Percentiles rank a stretch among this genome's conserved stretches.
Evolutionary conservation across 2,113 vertebrate species (phyloP).

Genomic region (Malurus melanocephalus): DNA sequence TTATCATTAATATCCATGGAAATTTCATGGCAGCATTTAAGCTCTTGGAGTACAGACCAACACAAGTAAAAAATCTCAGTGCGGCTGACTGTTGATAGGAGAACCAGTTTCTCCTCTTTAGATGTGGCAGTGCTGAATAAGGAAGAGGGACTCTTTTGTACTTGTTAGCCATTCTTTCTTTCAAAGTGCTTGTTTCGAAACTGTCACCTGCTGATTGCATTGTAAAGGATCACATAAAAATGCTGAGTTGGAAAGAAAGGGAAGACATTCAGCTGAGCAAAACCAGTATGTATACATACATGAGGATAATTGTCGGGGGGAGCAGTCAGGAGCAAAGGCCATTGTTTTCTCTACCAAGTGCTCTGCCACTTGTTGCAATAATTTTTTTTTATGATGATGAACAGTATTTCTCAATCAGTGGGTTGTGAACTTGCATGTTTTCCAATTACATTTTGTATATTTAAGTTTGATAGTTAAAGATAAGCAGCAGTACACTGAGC

Average conservation of each 20-base stretch:
- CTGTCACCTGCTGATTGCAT: neutral
- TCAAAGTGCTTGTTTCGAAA: conserved; percentile 6
- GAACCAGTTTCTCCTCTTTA: neutral
- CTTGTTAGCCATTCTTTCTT: neutral
- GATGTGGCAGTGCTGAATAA: neutral
- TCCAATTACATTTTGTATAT: conserved; percentile 1
- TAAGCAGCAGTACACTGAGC: neutral
- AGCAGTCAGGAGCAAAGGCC: neutral
- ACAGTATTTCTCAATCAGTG: conserved; percentile 15
- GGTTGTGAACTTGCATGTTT: conserved; percentile 9
- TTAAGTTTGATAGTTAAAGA: neutral
- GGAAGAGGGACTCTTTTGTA: neutral
- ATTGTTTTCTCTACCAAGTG: neutral
- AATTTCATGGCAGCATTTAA: neutral
- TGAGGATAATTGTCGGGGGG: neutral
- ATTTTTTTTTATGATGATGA: neutral
- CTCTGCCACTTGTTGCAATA: neutral
- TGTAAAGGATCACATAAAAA: neutral
- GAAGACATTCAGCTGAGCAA: neutral
- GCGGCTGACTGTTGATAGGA: neutral
- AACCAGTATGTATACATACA: neutral
- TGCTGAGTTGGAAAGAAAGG: neutral
- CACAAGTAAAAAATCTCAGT: neutral
- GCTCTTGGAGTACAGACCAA: neutral
- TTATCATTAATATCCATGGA: neutral